Conservation (phyloP, 2,888 invertebrate species). For the Spilosoma lubricipeda region DNA sequence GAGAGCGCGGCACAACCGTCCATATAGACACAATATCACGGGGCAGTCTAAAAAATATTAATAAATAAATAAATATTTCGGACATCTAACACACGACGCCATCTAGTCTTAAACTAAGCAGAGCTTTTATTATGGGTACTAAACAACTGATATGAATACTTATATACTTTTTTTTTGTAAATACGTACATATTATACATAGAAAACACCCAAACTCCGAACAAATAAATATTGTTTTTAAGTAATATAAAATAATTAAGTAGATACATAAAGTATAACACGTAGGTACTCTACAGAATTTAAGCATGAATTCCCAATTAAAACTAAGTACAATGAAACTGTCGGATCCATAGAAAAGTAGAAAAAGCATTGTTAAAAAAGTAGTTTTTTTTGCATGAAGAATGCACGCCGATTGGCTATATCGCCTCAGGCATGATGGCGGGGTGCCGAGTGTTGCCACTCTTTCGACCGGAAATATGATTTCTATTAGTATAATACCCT, state of each 20-base stretch:
- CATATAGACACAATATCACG: too few species aligned
- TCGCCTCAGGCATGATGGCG: constrained; percentile 81
- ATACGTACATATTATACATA: too few species aligned
- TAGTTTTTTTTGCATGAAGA: constrained; percentile 77
- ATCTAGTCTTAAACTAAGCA: too few species aligned
- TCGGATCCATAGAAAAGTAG: constrained; percentile 66
- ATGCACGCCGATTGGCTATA: constrained; percentile 76
- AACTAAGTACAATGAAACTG: constrained; percentile 64
- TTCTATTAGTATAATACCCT: constrained; percentile 77
- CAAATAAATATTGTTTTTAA: background rate
- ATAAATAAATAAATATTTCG: too few species aligned
- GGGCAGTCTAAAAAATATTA: too few species aligned
- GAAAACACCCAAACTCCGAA: too few species aligned
- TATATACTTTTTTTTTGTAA: too few species aligned
- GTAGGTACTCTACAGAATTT: constrained; percentile 36
- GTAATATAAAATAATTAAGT: background rate
- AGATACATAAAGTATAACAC: constrained; percentile 8
- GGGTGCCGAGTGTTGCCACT: constrained; percentile 79
- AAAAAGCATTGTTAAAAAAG: constrained; percentile 69
- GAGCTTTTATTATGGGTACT: too few species aligned
- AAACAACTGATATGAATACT: too few species aligned
- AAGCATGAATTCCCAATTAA: constrained; percentile 63
- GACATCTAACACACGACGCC: too few species aligned
- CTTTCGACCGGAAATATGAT: constrained; percentile 79
- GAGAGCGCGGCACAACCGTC: too few species aligned